A percentile compares a stretch with the other conserved stretches of the same genome.
Evolutionary conservation across 2,113 vertebrate species (phyloP).

Genomic region (Chaenocephalus aceratus): DNA sequence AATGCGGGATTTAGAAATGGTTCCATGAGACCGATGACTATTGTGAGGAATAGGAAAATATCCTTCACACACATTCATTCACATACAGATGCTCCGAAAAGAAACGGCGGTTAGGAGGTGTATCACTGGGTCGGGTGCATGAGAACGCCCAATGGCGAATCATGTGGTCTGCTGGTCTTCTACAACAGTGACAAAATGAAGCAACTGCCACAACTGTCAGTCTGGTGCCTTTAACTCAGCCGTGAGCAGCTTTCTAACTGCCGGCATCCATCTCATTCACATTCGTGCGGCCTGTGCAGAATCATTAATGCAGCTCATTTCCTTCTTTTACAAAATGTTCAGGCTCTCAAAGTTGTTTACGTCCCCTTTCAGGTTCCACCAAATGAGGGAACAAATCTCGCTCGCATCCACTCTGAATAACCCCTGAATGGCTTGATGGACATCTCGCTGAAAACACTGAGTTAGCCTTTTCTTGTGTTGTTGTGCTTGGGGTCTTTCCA

Average conservation of each 20-base stretch:
- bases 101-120: constrained; percentile 73
- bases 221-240: constrained; percentile 30
- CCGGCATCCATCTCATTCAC: constrained; percentile 23
- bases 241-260: constrained; percentile 41
- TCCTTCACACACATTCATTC: constrained; percentile 83
- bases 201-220: constrained; percentile 80
- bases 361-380: not conserved
- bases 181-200: constrained; percentile 32
- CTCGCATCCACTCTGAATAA: constrained; percentile 26
- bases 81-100: constrained; percentile 67
- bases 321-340: constrained; percentile 5
- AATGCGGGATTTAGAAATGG: constrained; percentile 80
- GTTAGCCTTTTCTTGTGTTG: constrained; percentile 47
- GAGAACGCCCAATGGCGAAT: constrained; percentile 44
- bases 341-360: not conserved
- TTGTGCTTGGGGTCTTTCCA: constrained; percentile 60
- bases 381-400: constrained; percentile 19
- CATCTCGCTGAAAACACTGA: constrained; percentile 38
- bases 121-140: constrained; percentile 41
- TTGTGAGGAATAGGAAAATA: constrained; percentile 91
- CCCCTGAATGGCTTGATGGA: constrained; percentile 44
- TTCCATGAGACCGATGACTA: constrained; percentile 76
- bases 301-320: constrained; percentile 24
- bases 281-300: not conserved
- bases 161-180: constrained; percentile 58